Base-by-base conservation (phyloP, 2,113 vertebrate species). In the Onychorhynchus coronatus region DNA sequence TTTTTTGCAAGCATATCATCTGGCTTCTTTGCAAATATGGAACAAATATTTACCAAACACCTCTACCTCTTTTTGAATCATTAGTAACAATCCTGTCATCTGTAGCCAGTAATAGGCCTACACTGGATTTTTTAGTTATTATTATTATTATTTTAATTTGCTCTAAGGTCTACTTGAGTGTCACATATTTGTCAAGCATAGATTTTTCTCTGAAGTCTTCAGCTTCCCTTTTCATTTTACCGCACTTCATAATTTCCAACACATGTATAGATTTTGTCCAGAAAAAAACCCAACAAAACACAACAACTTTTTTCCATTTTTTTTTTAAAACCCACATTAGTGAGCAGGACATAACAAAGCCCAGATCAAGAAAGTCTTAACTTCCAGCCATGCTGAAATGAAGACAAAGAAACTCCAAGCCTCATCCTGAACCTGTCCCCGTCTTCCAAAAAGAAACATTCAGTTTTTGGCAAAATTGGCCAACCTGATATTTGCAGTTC, bases 11-110 rank as follows among this genome's bases (percentile, higher is more conserved):
- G 91, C 74, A 21, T 95, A 96, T 96, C 87, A 95, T 96, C 95
- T 95, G 94, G 87, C 77, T 95, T 95, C 95, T 91, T 89, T 93
- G 91, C 84, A 93, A 96, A 81, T 88, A 82, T 7, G 85, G 87
- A 95, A 88, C 87, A 97, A 96, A 97, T 97, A 96, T 96, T 97
- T 96, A 95, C 95, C 89, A 95, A 96, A 97, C 95, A 97, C 95
- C 93, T 97, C 94, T 97, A 93, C 71, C 81, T 96, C 91, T 89
- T 93, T 94, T 87, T 87, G 91, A 91, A 79, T 95, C 93, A 88
- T 96, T 96, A 96, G 88, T 89, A 94, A 89, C 88, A 95, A 89
- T 96, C 79, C 71, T 95, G 93, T 96, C 93, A 96, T 96, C 95
- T 88, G 46, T 79, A 96, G 91, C 93, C 94, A 96, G 66, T 85